These are phyloP conservation scores for Scelioninae gen. 1 DNA, from an alignment of 2,888 invertebrate species.

Conservation along the genomic window DNA sequence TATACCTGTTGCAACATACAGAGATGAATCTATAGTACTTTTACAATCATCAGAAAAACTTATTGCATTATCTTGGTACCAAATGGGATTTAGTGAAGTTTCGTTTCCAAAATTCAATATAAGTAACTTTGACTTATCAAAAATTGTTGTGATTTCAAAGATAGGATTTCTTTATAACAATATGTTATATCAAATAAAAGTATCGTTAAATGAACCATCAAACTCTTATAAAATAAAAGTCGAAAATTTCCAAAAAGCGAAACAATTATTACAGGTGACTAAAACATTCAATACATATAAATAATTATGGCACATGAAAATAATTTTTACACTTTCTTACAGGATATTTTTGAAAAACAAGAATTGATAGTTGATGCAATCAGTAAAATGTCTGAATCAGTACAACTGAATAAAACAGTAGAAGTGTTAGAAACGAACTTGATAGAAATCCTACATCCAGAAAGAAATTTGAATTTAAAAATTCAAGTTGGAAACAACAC, in stretches of 20 bases:
- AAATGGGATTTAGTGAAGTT: constrained; percentile 71
- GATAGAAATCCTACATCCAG: not conserved
- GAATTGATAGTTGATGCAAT: constrained; percentile 74
- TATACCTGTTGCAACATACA: constrained; percentile 83
- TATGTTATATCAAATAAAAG: constrained; percentile 75
- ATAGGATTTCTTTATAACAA: constrained; percentile 76
- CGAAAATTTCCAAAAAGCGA: constrained; percentile 76
- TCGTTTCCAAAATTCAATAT: constrained; percentile 67
- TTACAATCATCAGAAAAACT: constrained; percentile 80
- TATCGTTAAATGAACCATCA: constrained; percentile 74
- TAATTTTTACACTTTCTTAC: constrained; percentile 32
- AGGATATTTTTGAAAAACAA: constrained; percentile 74
- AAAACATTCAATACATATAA: not conserved
- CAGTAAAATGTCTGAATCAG: constrained; percentile 62
- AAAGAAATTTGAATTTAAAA: constrained; percentile 1
- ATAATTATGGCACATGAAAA: not conserved
- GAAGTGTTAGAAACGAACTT: constrained; percentile 66
- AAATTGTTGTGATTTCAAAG: constrained; percentile 74
- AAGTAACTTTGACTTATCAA: constrained; percentile 74
- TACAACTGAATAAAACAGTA: constrained; percentile 72
- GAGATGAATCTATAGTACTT: constrained; percentile 84
- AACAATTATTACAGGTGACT: constrained; percentile 80
- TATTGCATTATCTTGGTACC: constrained; percentile 76
- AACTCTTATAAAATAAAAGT: constrained; percentile 79
- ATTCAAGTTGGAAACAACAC: constrained; percentile 68